Percentiles rank a stretch among this genome's conserved stretches.
Conservation (phyloP, 2,888 invertebrate species). For the Leptopilina myrica region DNA sequence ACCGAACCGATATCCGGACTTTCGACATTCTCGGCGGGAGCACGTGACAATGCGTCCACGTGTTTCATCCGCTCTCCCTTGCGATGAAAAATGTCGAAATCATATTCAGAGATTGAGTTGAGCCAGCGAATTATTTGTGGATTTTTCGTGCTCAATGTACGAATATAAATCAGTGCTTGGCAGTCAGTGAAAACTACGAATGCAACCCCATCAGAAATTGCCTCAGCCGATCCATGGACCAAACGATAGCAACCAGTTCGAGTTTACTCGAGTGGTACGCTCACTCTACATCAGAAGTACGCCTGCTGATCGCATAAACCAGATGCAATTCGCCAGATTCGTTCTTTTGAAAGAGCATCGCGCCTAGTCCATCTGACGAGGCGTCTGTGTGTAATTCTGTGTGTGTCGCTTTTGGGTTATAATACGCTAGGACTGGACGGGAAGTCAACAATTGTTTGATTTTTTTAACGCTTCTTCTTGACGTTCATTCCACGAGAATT, state of each 20-base stretch:
- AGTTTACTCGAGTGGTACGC: too few relatives aligned
- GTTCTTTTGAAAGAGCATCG: too few relatives aligned
- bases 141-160: constrained; percentile 46
- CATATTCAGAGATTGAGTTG: constrained; percentile 55
- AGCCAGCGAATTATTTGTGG: constrained; percentile 58
- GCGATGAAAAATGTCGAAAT: constrained; percentile 42
- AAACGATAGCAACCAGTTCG: too few relatives aligned
- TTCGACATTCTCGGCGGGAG: constrained; percentile 33
- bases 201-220: constrained; percentile 46
- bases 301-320: neutral
- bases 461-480: too few relatives aligned
- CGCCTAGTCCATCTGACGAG: too few relatives aligned
- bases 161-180: constrained; percentile 50
- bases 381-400: too few relatives aligned
- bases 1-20: neutral
- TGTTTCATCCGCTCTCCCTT: constrained; percentile 40
- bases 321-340: too few relatives aligned
- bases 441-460: too few relatives aligned
- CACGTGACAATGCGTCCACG: constrained; percentile 42
- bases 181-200: constrained; percentile 46
- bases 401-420: too few relatives aligned
- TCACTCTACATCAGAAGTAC: too few relatives aligned
- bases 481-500: neutral
- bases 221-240: too few relatives aligned
- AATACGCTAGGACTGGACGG: too few relatives aligned